Evolutionary conservation across 2,113 vertebrate genomes (phyloP).

Genomic region (Microtus montanus): DNA sequence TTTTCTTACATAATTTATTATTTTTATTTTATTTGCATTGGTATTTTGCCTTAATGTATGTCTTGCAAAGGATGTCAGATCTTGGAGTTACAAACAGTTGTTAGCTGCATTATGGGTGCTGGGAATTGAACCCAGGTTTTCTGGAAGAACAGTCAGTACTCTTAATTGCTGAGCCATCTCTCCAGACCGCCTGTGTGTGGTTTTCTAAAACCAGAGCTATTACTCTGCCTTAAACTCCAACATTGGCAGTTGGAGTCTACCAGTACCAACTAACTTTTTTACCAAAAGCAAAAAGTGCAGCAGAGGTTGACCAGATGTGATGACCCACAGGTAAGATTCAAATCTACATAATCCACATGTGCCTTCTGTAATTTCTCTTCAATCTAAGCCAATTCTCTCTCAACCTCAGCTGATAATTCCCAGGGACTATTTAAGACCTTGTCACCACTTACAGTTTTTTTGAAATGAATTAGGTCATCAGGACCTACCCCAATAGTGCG

Average conservation of each 20-base stretch:
- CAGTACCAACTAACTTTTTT: not conserved
- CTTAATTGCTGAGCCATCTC: not conserved
- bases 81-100: not conserved
- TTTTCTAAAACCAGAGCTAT: slow-evolving; percentile 10
- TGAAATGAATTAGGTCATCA: no score
- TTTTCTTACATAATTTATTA: not conserved
- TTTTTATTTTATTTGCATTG: not conserved
- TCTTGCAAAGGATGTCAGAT: not conserved
- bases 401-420: no score
- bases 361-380: no score
- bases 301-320: not conserved
- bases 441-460: no score
- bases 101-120: not conserved
- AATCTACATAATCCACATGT: no score
- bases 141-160: not conserved
- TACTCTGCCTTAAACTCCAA: not conserved
- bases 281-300: not conserved
- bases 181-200: not conserved
- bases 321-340: no score
- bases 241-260: not conserved
- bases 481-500: no score
- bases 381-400: no score
- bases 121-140: not conserved
- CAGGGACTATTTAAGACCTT: no score
- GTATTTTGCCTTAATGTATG: not conserved